A percentile compares a stretch with the other conserved stretches of the same genome.
Conservation (phyloP, 1,140 invertebrate species). For the Copidosoma floridanum region DNA sequence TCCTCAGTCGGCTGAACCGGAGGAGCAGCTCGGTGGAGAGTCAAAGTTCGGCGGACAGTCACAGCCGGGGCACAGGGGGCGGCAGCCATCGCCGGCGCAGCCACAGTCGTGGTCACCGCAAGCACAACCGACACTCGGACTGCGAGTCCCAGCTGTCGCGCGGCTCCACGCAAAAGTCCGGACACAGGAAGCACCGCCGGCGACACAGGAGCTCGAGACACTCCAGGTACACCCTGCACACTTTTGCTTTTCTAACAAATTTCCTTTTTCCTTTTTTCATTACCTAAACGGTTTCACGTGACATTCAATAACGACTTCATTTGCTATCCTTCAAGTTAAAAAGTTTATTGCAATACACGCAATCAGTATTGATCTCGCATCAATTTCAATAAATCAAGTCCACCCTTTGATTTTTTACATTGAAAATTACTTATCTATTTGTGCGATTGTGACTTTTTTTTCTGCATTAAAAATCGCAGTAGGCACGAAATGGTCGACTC, state of each 20-base stretch:
- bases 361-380: no score
- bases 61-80: constrained; percentile 53
- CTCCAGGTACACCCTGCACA: constrained; percentile 43
- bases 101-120: constrained; percentile 67
- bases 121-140: constrained; percentile 78
- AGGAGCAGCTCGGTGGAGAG: constrained; percentile 74
- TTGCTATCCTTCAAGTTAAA: not conserved
- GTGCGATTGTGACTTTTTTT: no score
- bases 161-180: constrained; percentile 71
- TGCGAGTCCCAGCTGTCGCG: constrained; percentile 86
- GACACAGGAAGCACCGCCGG: constrained; percentile 68
- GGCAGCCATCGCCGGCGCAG: constrained; percentile 53
- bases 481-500: constrained; percentile 79
- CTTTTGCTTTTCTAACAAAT: no score
- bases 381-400: no score
- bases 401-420: no score
- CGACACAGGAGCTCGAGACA: constrained; percentile 59
- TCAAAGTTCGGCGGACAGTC: constrained; percentile 69
- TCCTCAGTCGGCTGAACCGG: constrained; percentile 56
- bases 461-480: no score
- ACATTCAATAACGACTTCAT: not conserved
- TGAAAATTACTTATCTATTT: no score
- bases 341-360: no score
- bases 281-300: not conserved
- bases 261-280: not conserved